These are phyloP conservation scores for Sipha flava DNA, from an alignment of 1,140 invertebrate species.

Conservation along the genomic window DNA sequence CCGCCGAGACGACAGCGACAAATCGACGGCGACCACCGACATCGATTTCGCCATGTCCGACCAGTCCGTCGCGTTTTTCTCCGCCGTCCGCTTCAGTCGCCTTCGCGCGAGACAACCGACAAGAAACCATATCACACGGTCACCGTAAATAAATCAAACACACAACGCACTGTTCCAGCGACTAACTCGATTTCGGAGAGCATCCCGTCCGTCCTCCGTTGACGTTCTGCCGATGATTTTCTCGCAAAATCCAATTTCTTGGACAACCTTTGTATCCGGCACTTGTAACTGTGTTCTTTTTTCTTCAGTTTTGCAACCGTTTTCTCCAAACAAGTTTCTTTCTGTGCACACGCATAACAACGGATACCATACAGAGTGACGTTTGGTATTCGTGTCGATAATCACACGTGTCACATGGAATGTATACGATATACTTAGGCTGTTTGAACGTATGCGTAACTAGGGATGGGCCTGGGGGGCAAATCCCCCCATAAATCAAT, in stretches of 20 bases:
- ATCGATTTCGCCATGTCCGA: not conserved
- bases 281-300: not conserved
- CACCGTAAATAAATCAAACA: too few relatives aligned
- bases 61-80: not conserved
- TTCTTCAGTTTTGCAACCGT: not conserved
- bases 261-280: not conserved
- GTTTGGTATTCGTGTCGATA: too few relatives aligned
- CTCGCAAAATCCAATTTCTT: not conserved
- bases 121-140: too few relatives aligned
- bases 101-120: too few relatives aligned
- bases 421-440: too few relatives aligned
- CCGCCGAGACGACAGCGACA: not conserved
- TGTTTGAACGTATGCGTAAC: too few relatives aligned
- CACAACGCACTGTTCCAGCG: not conserved
- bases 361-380: too few relatives aligned
- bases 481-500: too few relatives aligned
- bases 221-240: not conserved
- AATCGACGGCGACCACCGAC: not conserved
- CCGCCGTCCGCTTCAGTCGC: not conserved
- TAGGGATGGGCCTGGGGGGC: too few relatives aligned
- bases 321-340: not conserved
- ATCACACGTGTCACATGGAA: too few relatives aligned
- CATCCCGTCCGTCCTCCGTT: not conserved
- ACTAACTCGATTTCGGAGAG: not conserved
- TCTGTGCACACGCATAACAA: not conserved